Conservation (phyloP, 2,113 vertebrate species). For the cat (Felis catus) region DNA sequence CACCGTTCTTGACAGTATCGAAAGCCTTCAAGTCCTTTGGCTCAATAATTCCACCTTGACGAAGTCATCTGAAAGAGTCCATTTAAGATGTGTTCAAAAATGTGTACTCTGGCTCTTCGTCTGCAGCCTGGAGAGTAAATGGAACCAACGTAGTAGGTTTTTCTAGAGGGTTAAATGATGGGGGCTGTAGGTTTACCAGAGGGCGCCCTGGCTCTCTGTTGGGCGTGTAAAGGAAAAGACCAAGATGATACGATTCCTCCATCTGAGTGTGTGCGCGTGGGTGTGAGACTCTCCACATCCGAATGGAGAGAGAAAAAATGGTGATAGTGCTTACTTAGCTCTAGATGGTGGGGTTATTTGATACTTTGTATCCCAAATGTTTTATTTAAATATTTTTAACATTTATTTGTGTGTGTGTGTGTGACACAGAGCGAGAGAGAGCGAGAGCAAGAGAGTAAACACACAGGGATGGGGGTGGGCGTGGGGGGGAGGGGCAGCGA, state of each 20-base stretch:
- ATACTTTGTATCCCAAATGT: background rate
- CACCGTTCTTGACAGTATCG: background rate
- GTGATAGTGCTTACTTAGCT: background rate
- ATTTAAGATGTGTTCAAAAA: background rate
- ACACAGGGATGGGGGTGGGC: too few species aligned
- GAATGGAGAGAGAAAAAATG: background rate
- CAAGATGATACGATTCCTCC: background rate
- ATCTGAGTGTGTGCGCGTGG: background rate
- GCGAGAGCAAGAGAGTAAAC: too few species aligned
- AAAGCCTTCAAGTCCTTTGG: background rate
- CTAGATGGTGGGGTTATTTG: background rate
- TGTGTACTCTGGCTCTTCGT: accelerated
- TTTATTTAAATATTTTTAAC: background rate
- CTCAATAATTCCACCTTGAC: background rate
- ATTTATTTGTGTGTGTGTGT: too few species aligned
- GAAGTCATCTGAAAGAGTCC: background rate
- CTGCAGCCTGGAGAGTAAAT: background rate
- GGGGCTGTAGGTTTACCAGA: background rate
- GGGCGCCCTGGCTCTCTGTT: background rate
- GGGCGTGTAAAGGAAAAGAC: background rate
- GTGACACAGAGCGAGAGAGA: too few species aligned
- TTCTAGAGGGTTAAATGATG: background rate
- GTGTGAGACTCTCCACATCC: background rate
- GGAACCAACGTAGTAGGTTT: background rate
- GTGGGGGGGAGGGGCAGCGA: too few species aligned